A percentile compares a stretch with the other conserved stretches of the same genome.
Conservation (phyloP, 2,888 invertebrate genomes). For the Formica aserva region DNA sequence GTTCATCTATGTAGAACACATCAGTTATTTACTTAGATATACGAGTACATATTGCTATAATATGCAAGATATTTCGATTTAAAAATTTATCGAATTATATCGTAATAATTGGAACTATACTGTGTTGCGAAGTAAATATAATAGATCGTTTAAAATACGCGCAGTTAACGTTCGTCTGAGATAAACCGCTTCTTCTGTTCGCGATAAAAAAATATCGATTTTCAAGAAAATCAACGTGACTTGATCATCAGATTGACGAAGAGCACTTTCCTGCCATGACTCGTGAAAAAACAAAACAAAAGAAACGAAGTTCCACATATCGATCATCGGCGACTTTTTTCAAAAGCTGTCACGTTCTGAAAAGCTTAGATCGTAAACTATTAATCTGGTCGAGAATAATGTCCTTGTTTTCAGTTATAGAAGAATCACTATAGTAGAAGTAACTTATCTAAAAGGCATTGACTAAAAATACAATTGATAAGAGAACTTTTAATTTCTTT, state of each 20-base stretch:
- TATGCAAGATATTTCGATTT: too few relatives aligned
- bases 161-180: background rate
- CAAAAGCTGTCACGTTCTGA: conserved; percentile 24
- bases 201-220: conserved; percentile 20
- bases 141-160: background rate
- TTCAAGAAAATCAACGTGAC: conserved; percentile 39
- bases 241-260: conserved; percentile 21
- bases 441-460: background rate
- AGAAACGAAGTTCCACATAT: conserved; percentile 23
- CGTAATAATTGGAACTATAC: background rate
- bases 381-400: conserved; percentile 31
- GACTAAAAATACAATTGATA: background rate
- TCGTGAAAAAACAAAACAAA: conserved; percentile 20
- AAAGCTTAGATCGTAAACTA: conserved; percentile 30
- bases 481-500: background rate
- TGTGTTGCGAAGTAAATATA: background rate
- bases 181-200: background rate
- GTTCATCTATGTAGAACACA: too few relatives aligned
- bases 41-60: too few relatives aligned
- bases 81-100: too few relatives aligned
- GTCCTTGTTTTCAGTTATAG: conserved; percentile 10
- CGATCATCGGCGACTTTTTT: conserved; percentile 51
- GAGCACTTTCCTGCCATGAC: conserved; percentile 18
- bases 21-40: too few relatives aligned
- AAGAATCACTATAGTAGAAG: background rate